Conservation (phyloP, 2,888 invertebrate species). For the Macropis europaea region DNA sequence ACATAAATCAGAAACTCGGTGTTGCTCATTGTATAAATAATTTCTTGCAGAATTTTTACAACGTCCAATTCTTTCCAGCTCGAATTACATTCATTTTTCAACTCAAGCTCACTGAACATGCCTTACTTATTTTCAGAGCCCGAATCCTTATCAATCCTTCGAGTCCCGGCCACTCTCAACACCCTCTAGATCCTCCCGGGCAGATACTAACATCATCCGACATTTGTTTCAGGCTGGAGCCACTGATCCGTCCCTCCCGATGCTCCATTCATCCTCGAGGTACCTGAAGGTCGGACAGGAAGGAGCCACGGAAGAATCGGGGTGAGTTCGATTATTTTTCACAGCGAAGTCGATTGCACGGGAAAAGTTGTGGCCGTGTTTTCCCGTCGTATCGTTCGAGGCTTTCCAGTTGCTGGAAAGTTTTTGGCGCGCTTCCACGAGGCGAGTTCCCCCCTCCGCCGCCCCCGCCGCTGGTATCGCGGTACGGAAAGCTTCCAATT, state of each 20-base stretch:
- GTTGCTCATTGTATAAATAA: too few relatives aligned
- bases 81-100: too few relatives aligned
- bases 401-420: conserved; percentile 7
- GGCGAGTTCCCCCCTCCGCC: too few relatives aligned
- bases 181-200: too few relatives aligned
- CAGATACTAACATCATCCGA: not conserved
- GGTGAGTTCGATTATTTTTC: conserved; percentile 30
- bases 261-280: conserved; percentile 26
- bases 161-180: too few relatives aligned
- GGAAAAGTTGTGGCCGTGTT: conserved; percentile 18
- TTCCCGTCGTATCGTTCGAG: conserved; percentile 13
- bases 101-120: too few relatives aligned
- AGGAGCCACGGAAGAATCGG: conserved; percentile 24
- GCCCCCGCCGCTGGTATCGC: too few relatives aligned
- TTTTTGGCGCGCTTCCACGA: conserved; percentile 43
- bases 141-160: too few relatives aligned
- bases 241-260: conserved; percentile 2
- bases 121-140: too few relatives aligned
- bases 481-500: not conserved
- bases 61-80: too few relatives aligned
- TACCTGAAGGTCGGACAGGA: conserved; percentile 23
- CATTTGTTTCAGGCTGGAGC: not conserved
- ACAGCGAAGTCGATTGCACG: not conserved
- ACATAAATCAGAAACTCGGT: too few relatives aligned
- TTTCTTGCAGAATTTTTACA: too few relatives aligned